Evolutionary conservation across 2,797 vertebrate genomes (phyloP).

Genomic region (Poecilia picta): DNA sequence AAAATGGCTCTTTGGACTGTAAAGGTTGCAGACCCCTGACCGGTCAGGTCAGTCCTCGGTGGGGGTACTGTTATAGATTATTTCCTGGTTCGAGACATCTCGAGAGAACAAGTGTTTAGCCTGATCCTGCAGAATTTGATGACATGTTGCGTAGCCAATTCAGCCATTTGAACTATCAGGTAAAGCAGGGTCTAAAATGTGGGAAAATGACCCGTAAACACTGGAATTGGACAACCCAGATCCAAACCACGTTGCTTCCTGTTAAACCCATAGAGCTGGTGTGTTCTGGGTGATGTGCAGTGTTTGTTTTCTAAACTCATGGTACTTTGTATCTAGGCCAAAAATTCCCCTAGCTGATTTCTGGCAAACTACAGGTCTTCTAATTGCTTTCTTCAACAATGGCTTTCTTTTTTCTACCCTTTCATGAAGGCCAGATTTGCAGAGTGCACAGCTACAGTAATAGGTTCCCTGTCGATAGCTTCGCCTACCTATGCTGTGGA

Average conservation of each 20-base stretch:
- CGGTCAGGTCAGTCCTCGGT: neutral
- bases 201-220: neutral
- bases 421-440: neutral
- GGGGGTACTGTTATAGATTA: neutral
- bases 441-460: neutral
- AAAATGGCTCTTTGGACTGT: neutral
- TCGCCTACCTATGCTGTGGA: neutral
- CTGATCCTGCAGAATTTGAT: neutral
- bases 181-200: neutral
- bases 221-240: neutral
- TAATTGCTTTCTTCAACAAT: neutral
- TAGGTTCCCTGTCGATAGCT: neutral
- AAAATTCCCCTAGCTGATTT: neutral
- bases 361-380: neutral
- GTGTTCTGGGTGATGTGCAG: neutral
- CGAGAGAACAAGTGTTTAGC: neutral
- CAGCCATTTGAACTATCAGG: neutral
- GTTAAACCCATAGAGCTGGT: neutral
- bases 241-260: neutral
- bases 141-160: neutral
- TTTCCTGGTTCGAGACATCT: neutral
- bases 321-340: neutral
- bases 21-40: neutral
- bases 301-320: neutral
- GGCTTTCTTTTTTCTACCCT: neutral